Base-by-base conservation (phyloP, 2,797 vertebrate genomes). In the Fratercula arctica region DNA sequence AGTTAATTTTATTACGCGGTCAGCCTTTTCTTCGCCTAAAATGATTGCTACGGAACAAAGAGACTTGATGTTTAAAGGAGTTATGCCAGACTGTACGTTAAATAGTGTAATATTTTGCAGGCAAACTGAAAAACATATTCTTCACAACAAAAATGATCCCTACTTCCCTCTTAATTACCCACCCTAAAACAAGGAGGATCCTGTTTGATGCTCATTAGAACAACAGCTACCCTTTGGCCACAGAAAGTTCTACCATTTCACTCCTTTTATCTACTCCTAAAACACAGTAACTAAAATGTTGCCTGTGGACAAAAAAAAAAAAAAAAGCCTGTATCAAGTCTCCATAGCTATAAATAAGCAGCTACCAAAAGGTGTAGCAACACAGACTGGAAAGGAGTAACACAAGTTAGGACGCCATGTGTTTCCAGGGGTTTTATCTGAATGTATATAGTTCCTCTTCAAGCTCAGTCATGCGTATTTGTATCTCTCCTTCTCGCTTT, bases 1-100 rank as follows among this genome's bases (percentile, higher is more conserved):
- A 82, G 64, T 83, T 93, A 67, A 80, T 85, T 96, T 96, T 74
- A 74, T 79, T 77, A 91, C 35, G 70, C 5, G 14, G 61, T 67
- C 57, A 69, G 76, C 66, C 79, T 78, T 88, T 84, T 73, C 79
- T 61, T 37, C 56, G 35, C 59, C 59, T 88, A 53, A 87, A 94
- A 66, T 9, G 37, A 86, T 45, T 84, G 57, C 87, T 56, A 41
- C 16, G 69, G 66, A 94, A 93, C 68, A 93, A 70, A 92, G 29
- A 79, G n/a, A 46, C 41, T 45, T 45, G 11, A 83, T 50, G 13
- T 60, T 80, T 45, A 70, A 77, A 73, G 46, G 45, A 92, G 31
- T 63, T 64, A 18, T 23, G 43, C 60, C 78, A 87, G 70, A 69
- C 48, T 53, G n/a, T 66, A 57, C 2, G 1, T 61, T 83, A 74